Conservation (phyloP, 2,113 vertebrate species). For the Egretta garzetta region DNA sequence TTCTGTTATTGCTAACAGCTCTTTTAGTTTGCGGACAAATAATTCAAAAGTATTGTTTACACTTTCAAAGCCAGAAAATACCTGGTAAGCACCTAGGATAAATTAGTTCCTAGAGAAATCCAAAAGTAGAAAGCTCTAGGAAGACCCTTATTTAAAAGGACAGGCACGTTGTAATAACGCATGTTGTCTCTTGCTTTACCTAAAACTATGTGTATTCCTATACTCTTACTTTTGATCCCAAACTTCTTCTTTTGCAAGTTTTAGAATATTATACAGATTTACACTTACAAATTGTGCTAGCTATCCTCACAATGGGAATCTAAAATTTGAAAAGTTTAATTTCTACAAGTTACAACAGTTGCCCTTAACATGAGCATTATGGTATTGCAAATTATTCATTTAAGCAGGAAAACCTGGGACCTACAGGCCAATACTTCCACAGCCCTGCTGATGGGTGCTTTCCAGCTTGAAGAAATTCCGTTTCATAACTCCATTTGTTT, state of each 20-base stretch:
- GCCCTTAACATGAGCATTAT: not conserved
- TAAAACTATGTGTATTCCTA: not conserved
- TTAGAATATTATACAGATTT: not conserved
- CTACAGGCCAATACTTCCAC: not conserved
- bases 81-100: not conserved
- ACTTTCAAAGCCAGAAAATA: not conserved
- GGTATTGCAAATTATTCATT: constrained; percentile 8
- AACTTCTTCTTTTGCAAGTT: not conserved
- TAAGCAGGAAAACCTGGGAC: constrained; percentile 53
- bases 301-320: not conserved
- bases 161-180: not conserved
- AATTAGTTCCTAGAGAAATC: not conserved
- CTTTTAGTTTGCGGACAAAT: not conserved
- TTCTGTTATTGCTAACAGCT: not conserved
- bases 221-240: constrained; percentile 7
- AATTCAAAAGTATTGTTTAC: not conserved
- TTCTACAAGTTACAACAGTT: constrained; percentile 30
- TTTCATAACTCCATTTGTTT: constrained; percentile 70
- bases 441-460: constrained; percentile 1
- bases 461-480: constrained; percentile 36
- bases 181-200: not conserved
- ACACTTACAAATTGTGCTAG: not conserved
- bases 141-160: not conserved
- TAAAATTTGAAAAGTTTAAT: not conserved
- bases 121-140: not conserved